Evolutionary conservation across 1,140 invertebrate species (phyloP).

Genomic region (Brachystomella parvula): DNA sequence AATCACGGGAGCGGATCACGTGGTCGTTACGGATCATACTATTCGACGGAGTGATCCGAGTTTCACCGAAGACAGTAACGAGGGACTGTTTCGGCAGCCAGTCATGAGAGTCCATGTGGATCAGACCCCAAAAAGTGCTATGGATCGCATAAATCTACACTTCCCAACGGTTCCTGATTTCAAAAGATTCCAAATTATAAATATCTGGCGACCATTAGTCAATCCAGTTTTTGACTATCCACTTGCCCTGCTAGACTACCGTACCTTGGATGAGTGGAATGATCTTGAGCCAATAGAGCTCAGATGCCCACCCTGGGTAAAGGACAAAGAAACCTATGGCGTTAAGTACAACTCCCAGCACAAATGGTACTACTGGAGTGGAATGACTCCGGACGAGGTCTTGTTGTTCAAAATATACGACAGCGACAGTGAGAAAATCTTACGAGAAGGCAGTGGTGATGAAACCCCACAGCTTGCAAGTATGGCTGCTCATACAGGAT

Average conservation of each 20-base stretch:
- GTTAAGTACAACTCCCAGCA: slow-evolving; percentile 5
- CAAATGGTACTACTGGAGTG: slow-evolving; percentile 2
- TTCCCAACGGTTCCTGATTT: background rate
- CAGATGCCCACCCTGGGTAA: slow-evolving; percentile 1
- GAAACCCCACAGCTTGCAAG: background rate
- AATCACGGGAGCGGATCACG: slow-evolving; percentile 1
- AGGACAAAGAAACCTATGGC: slow-evolving; percentile 11
- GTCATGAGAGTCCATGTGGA: slow-evolving; percentile 13
- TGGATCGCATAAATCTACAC: background rate
- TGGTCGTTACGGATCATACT: slow-evolving; percentile 1
- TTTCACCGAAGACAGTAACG: no score
- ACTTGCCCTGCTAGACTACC: background rate
- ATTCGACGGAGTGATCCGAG: slow-evolving; percentile 4
- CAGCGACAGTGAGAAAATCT: background rate
- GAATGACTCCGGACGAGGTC: slow-evolving; percentile 6
- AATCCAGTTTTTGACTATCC: slow-evolving; percentile 6
- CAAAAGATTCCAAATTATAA: slow-evolving; percentile 5
- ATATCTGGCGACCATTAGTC: slow-evolving; percentile 2
- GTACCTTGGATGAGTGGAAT: background rate
- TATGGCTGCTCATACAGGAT: background rate
- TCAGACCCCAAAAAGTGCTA: background rate
- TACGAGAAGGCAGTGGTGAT: background rate
- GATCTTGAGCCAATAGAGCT: slow-evolving; percentile 3
- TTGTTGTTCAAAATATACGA: background rate
- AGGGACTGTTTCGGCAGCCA: background rate